Evolutionary conservation across 2,797 vertebrate species (phyloP).

Genomic region (Pitangus sulphuratus): DNA sequence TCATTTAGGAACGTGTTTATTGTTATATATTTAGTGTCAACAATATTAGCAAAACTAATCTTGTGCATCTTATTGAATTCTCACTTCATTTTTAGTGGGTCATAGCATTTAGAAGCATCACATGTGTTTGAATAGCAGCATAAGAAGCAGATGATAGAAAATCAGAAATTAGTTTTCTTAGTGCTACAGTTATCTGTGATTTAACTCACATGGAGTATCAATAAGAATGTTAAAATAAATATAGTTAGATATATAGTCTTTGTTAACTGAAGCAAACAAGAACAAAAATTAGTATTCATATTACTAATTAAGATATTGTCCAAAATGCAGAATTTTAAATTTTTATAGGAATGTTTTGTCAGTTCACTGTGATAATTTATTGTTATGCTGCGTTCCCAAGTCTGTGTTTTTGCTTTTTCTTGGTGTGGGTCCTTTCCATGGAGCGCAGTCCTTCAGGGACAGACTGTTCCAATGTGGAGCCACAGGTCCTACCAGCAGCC

Average conservation of each 20-base stretch:
- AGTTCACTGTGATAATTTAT: not conserved
- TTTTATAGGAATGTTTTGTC: not conserved
- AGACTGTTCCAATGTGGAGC: not conserved
- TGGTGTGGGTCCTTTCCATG: not conserved
- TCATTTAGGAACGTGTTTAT: constrained; percentile 36
- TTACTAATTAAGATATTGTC: not conserved
- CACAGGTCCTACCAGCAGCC: not conserved
- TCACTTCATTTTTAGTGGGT: not conserved
- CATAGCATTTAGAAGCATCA: not conserved
- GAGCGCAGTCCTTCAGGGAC: not conserved
- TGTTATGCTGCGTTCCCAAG: not conserved
- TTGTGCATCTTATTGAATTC: constrained; percentile 12
- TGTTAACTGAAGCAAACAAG: not conserved
- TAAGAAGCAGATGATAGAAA: not conserved
- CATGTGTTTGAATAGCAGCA: not conserved
- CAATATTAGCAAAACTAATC: constrained; percentile 36
- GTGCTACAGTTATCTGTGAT: not conserved
- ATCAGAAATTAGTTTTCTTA: not conserved
- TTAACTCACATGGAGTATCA: not conserved
- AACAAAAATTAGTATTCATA: not conserved
- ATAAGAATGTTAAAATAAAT: not conserved
- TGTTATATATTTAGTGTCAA: not conserved
- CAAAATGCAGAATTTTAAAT: not conserved
- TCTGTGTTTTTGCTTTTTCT: not conserved
- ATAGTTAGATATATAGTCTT: not conserved